Conservation (phyloP, 2,113 vertebrate genomes). For the Oxyura jamaicensis region DNA sequence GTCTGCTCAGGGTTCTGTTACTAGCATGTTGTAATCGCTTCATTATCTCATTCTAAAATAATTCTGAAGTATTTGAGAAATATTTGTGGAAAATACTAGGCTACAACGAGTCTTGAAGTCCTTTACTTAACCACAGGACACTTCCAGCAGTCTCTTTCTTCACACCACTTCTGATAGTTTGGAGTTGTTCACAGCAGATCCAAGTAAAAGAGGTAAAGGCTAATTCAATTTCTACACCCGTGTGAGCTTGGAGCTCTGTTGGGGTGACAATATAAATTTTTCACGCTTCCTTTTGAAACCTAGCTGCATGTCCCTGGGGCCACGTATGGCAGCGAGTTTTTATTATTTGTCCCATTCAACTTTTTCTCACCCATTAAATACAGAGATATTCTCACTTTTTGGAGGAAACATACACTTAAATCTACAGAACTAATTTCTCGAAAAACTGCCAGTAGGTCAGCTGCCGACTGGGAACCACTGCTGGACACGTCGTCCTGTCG, state of each 20-base stretch:
- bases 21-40: background rate
- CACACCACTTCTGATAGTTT: background rate
- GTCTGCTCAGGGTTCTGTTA: background rate
- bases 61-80: background rate
- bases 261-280: background rate
- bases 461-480: background rate
- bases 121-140: background rate
- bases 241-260: background rate
- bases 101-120: background rate
- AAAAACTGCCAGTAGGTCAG: background rate
- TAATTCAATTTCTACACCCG: background rate
- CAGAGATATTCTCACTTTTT: background rate
- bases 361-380: background rate
- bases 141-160: background rate
- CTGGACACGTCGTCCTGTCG: rapidly evolving
- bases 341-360: background rate
- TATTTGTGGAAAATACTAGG: background rate
- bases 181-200: background rate
- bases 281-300: background rate
- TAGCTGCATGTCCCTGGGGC: background rate
- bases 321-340: background rate
- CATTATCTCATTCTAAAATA: background rate
- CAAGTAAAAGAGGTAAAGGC: background rate
- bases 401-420: background rate
- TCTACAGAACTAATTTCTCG: background rate